Conservation (phyloP, 2,113 vertebrate genomes). For the Pteronura brasiliensis region DNA sequence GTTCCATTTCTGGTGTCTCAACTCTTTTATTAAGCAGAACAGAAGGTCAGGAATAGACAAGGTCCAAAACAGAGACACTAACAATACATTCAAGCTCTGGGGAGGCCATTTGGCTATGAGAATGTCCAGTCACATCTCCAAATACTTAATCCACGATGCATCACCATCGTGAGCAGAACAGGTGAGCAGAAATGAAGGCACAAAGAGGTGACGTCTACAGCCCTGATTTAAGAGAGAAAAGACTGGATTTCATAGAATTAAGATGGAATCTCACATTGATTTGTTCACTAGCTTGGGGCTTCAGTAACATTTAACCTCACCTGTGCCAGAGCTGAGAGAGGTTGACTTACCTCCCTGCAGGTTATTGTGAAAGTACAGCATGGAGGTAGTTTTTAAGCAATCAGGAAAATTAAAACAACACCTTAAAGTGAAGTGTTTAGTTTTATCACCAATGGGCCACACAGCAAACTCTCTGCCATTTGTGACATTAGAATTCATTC, state of each 20-base stretch:
- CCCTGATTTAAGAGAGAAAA: not conserved
- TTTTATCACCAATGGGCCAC: slow-evolving; percentile 32
- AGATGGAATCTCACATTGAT: not conserved
- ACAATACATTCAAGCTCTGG: not conserved
- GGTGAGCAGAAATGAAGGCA: not conserved
- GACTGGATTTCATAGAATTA: not conserved
- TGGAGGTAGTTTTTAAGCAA: slow-evolving; percentile 32
- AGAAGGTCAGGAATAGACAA: slow-evolving; percentile 23
- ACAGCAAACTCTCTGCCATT: not conserved
- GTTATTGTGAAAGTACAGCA: not conserved
- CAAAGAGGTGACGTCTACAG: not conserved
- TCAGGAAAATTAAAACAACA: slow-evolving; percentile 31
- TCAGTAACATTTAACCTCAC: not conserved
- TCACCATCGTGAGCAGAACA: no score
- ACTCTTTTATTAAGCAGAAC: not conserved
- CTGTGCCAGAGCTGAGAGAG: not conserved
- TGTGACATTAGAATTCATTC: not conserved
- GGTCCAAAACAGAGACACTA: not conserved
- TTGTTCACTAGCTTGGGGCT: not conserved
- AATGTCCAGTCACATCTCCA: not conserved
- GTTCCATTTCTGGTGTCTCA: not conserved
- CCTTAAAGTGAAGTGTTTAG: slow-evolving; percentile 29
- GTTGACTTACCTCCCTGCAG: not conserved
- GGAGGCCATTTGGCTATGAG: not conserved
- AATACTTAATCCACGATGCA: not conserved